Evolutionary conservation across 2,797 vertebrate species (phyloP).

Genomic region (Sternotherus odoratus): DNA sequence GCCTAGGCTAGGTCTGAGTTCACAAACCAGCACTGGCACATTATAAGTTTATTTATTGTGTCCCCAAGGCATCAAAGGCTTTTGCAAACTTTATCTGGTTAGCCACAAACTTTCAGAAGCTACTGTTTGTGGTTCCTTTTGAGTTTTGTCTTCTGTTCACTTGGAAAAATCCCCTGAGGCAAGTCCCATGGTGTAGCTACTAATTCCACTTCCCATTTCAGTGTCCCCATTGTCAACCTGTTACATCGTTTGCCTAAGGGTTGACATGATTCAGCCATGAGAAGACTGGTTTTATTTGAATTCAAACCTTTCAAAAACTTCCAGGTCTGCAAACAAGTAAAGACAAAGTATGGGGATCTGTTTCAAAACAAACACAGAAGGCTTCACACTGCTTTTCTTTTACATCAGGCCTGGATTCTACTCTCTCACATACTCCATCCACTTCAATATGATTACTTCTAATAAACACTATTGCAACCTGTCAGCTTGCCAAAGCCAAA

Average conservation of each 20-base stretch:
- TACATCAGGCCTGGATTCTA: not conserved
- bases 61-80: not conserved
- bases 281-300: constrained; percentile 15
- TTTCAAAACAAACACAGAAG: not conserved
- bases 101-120: constrained; percentile 27
- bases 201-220: not conserved
- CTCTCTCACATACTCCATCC: not conserved
- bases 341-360: accelerated
- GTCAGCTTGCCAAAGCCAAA: constrained; percentile 20
- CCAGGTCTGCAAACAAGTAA: not conserved
- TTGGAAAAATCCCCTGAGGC: not conserved
- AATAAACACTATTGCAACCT: not conserved
- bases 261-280: not conserved
- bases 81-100: constrained; percentile 22
- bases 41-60: constrained; percentile 8
- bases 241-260: constrained; percentile 3
- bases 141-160: constrained; percentile 10
- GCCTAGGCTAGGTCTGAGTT: not conserved
- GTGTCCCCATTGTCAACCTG: constrained; percentile 31
- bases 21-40: not conserved
- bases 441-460: not conserved
- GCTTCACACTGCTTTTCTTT: not conserved
- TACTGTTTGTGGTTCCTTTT: constrained; percentile 14
- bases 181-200: not conserved
- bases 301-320: not conserved